Base-by-base conservation (phyloP, 2,888 invertebrate genomes). In the Labia minor region DNA sequence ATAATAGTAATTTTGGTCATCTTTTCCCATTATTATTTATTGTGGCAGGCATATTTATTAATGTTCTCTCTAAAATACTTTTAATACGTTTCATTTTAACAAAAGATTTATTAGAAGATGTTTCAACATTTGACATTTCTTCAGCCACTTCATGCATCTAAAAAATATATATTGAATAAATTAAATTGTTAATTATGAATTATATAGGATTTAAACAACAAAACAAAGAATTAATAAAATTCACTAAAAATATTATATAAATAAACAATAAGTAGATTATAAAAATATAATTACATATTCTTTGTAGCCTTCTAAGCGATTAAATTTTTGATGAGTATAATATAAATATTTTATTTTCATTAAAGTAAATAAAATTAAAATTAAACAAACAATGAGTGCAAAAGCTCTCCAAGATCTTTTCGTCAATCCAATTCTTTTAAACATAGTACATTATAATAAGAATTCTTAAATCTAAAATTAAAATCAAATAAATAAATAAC, bases 311-410 rank as follows among this genome's bases (percentile, higher is more conserved):
- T 78, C 72, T 67, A 79, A 77, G 72, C 81, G 75, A 70, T 77
- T 75, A 71, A 77, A 77, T 70, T 78, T 80, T 71, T 78, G 78
- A 73, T 78, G 78, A 67, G 77, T 79, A 71, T 78, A 76, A 72
- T 80, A 81, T 63, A 80, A 75, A 65, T 78, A 77, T 71, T 78
- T 80, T 2, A 80, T 72, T 73, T 80, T 79, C 65, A 79, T 73
- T 72, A 81, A 75, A 68, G 80, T 74, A 21, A 79, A 74, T 63
- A 79, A 72, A 64, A 75, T 75, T 65, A 78, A 65, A 62, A 74
- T 69, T 67, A 78, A 69, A 61, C 75, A 73, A 61, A 75, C 74
- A 20, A 77, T 67, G 65, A 76, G 72, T 11, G 49, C 49, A n/a
- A 49, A 8, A 11, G 49, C 14, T 49, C 49, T 49, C 16, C 14